phyloP scores from a whole-genome alignment of 2,888 invertebrate genomes.

The Volucella bombylans region DNA sequence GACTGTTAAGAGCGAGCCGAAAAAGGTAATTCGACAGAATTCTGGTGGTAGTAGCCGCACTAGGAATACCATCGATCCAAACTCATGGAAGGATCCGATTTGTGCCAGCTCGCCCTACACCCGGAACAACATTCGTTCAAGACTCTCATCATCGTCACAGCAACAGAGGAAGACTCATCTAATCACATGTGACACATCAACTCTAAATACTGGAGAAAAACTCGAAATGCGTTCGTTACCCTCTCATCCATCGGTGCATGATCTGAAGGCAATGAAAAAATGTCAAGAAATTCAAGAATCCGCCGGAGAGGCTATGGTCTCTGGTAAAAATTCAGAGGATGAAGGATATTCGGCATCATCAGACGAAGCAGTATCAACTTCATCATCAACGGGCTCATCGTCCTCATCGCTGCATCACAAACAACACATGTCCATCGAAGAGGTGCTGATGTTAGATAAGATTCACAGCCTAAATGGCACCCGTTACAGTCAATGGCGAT shows the following conservation, averaged over 20 bases:
- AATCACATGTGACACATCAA: constrained; percentile 80
- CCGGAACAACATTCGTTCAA: constrained; percentile 71
- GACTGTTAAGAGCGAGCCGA: constrained; percentile 78
- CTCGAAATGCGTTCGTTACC: constrained; percentile 77
- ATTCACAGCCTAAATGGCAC: constrained; percentile 82
- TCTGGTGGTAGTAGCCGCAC: constrained; percentile 68
- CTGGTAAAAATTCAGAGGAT: constrained; percentile 86
- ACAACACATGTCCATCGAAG: constrained; percentile 78
- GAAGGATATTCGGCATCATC: constrained; percentile 84
- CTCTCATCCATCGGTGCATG: constrained; percentile 79
- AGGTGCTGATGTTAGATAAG: constrained; percentile 80
- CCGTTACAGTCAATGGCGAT: too few relatives aligned
- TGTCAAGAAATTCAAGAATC: constrained; percentile 85
- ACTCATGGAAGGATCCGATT: constrained; percentile 76
- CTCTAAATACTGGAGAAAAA: constrained; percentile 78
- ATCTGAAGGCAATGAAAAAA: constrained; percentile 80
- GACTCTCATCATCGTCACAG: constrained; percentile 61
- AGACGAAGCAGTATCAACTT: constrained; percentile 82
- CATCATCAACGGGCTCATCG: constrained; percentile 82
- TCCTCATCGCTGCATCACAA: constrained; percentile 79
- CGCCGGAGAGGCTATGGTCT: constrained; percentile 87
- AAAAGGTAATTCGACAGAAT: constrained; percentile 75
- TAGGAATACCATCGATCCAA: constrained; percentile 65
- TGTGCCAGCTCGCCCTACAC: constrained; percentile 76
- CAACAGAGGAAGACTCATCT: constrained; percentile 76